A percentile compares a stretch with the other conserved stretches of the same genome.
Evolutionary conservation across 2,888 invertebrate species (phyloP).

Genomic region (Drosophila siamana): DNA sequence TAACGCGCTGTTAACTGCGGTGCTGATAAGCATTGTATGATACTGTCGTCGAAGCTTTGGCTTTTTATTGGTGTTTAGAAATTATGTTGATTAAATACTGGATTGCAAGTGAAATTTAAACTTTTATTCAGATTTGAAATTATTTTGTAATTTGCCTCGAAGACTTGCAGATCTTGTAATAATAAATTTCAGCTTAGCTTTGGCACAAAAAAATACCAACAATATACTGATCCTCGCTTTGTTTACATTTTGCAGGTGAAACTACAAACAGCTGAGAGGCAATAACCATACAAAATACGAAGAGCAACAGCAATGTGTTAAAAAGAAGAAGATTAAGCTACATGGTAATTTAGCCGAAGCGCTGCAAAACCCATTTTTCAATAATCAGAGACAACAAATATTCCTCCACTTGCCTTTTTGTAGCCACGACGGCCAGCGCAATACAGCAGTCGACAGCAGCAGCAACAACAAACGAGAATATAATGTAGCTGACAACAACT

Average conservation of each 20-base stretch:
- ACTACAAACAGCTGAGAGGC: slow-evolving; percentile 16
- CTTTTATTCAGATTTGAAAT: background rate
- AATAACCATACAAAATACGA: slow-evolving; percentile 11
- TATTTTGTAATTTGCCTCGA: background rate
- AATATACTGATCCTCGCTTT: slow-evolving; percentile 12
- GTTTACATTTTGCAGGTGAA: slow-evolving; percentile 46
- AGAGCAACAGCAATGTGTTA: slow-evolving; percentile 22
- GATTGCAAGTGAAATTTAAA: background rate
- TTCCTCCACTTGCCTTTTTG: slow-evolving; percentile 70
- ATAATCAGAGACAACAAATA: slow-evolving; percentile 62
- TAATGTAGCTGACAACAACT: slow-evolving; percentile 67
- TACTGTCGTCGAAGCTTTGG: slow-evolving; percentile 10
- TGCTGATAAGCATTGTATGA: slow-evolving; percentile 14
- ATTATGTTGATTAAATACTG: background rate
- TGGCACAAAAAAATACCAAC: background rate
- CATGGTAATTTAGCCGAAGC: slow-evolving; percentile 50
- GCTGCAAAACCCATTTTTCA: slow-evolving; percentile 27
- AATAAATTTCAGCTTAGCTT: background rate
- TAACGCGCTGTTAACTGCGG: slow-evolving; percentile 13
- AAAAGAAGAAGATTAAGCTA: slow-evolving; percentile 19
- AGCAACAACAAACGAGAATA: slow-evolving; percentile 62
- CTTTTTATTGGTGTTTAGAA: background rate
- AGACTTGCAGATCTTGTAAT: background rate
- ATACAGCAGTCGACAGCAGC: slow-evolving; percentile 76
- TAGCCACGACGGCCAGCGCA: slow-evolving; percentile 70